These are phyloP conservation scores for Macrosiphum euphorbiae DNA, from an alignment of 2,888 invertebrate species.

Conservation along the genomic window DNA sequence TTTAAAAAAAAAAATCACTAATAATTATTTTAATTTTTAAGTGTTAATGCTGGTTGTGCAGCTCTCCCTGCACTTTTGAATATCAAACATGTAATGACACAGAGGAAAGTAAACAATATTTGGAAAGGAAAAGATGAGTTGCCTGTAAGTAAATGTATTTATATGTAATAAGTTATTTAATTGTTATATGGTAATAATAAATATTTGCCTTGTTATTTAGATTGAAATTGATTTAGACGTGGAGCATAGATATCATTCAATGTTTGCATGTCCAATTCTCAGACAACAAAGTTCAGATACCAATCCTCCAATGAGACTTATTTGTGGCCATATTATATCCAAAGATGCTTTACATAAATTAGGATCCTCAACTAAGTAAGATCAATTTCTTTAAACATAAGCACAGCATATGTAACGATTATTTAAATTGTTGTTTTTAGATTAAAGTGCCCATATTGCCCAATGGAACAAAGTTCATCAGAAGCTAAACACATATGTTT, in stretches of 20 bases:
- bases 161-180: not conserved
- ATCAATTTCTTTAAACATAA: slow-evolving; percentile 70
- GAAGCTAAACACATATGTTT: slow-evolving; percentile 95
- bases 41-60: slow-evolving; percentile 91
- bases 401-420: slow-evolving; percentile 66
- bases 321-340: slow-evolving; percentile 98
- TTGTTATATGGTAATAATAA: not conserved
- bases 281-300: slow-evolving; percentile 95
- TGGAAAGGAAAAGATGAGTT: slow-evolving; percentile 97
- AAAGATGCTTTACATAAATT: slow-evolving; percentile 96
- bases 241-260: slow-evolving; percentile 94
- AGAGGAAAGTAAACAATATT: slow-evolving; percentile 89
- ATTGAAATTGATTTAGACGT: slow-evolving; percentile 95
- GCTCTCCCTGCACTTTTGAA: slow-evolving; percentile 95
- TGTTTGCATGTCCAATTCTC: slow-evolving; percentile 98
- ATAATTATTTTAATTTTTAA: slow-evolving; percentile 68
- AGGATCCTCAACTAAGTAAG: slow-evolving; percentile 91
- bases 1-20: too few species aligned
- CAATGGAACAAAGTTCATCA: slow-evolving; percentile 93
- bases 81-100: slow-evolving; percentile 92
- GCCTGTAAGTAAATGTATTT: slow-evolving; percentile 77
- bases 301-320: slow-evolving; percentile 97
- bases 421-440: slow-evolving; percentile 74
- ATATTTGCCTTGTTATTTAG: slow-evolving; percentile 72
- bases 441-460: slow-evolving; percentile 99